Evolutionary conservation across 2,797 vertebrate genomes (phyloP), one percentile per base, ranked within the genome.

Genomic region (Macropodus opercularis): DNA sequence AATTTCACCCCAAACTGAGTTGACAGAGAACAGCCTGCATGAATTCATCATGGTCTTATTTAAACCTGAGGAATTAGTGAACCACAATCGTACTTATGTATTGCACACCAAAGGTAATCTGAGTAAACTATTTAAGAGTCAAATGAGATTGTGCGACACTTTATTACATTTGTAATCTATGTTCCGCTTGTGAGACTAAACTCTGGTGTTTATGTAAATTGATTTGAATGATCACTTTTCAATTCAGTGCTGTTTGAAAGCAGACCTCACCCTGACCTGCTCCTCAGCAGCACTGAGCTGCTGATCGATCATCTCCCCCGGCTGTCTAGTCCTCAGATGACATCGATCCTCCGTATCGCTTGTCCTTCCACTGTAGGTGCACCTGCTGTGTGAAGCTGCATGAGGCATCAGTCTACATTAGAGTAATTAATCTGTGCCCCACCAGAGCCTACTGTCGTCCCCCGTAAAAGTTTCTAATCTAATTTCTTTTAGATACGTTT

Each of bases 391-490:
- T 40, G 32, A 4, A 49, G 18, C 69, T 42, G 26, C 48, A 42
- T 15, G 41, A 63, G 32, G 57, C 58, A 38, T 69, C 62, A 35
- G 22, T 58, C 24, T 50, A 67, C 49, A 48, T 56, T 32, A 31
- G 48, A 26, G 39, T 80, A 58, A 69, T 80, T 50, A 64, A 31
- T 22, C 22, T 8, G 47, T 18, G 7, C 22, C 38, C 50, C 47
- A 35, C 55, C 77, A 61, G 51, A 49, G 48, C 46, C 9, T 22
- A 24, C 63, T 26, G 49, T 23, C 26, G 14, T 19, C 8, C 8
- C 26, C 13, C 9, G 9, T 26, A 27, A 56, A 63, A 67, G 46
- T 34, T 54, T 18, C 26, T 13, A 32, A 65, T 44, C 48, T 47
- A 22, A 26, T 26, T 3, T 47, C n/a, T 3, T 59, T 57, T 24